Evolutionary conservation across 2,888 invertebrate genomes (phyloP).

Genomic region (Dicycla oo): DNA sequence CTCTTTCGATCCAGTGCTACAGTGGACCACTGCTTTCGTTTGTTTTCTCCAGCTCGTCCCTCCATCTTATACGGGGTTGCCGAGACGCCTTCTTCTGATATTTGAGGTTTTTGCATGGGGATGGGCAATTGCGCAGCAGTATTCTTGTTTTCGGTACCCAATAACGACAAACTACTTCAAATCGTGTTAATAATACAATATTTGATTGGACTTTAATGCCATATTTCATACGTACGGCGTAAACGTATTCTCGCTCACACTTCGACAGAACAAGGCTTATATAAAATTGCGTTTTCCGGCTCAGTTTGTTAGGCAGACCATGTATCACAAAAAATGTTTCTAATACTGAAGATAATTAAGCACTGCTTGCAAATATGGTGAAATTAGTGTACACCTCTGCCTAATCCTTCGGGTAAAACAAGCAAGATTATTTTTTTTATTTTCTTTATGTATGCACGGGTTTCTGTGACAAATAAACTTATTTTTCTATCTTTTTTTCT

Average conservation of each 20-base stretch:
- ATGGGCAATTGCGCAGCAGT: too few relatives aligned
- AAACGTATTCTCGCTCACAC: not conserved
- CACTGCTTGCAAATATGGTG: not conserved
- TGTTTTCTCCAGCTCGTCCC: too few relatives aligned
- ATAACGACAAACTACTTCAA: not conserved
- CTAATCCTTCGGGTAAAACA: not conserved
- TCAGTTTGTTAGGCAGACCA: not conserved
- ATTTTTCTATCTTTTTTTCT: too few relatives aligned
- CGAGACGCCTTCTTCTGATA: too few relatives aligned
- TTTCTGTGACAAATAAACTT: too few relatives aligned
- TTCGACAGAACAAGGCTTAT: not conserved
- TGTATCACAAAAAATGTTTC: not conserved
- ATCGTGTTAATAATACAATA: not conserved
- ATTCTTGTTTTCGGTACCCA: not conserved
- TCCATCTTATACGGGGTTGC: too few relatives aligned
- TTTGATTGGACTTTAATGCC: not conserved
- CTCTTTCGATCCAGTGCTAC: too few relatives aligned
- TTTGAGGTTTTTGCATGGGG: not conserved
- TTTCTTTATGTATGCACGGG: too few relatives aligned
- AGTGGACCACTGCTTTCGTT: too few relatives aligned
- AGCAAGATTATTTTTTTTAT: not conserved
- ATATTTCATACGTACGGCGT: too few relatives aligned
- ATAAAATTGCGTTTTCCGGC: not conserved
- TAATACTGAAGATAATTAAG: slow-evolving; percentile 3
- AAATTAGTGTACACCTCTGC: not conserved